Evolutionary conservation across 92 coral and sea anemone genomes (phyloP).

Genomic region (Hydrozoanthus gracilis): DNA sequence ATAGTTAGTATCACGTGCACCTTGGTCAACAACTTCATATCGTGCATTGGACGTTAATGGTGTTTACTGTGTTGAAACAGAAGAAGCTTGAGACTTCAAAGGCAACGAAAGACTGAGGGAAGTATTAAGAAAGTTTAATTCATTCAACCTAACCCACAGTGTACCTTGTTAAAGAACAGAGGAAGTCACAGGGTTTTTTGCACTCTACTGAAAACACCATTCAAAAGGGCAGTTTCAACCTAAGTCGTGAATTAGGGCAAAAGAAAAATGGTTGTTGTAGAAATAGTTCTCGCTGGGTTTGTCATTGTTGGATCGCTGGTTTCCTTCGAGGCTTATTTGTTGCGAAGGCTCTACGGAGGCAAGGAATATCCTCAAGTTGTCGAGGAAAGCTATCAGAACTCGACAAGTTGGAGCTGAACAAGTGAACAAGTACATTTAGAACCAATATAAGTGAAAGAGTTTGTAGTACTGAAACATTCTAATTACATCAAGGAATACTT

Average conservation of each 20-base stretch:
- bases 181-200: too few relatives aligned
- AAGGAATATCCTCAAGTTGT: conserved; percentile 50
- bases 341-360: conserved; percentile 56
- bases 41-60: too few relatives aligned
- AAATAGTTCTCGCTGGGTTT: conserved; percentile 70
- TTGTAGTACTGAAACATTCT: neutral
- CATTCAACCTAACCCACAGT: too few relatives aligned
- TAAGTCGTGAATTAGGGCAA: neutral
- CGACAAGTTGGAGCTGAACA: conserved; percentile 25
- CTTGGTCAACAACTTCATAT: too few relatives aligned
- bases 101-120: too few relatives aligned
- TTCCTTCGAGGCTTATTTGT: conserved; percentile 68
- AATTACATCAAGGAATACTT: neutral
- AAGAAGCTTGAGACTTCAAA: too few relatives aligned
- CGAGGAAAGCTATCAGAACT: conserved; percentile 53
- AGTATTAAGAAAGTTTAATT: too few relatives aligned
- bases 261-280: conserved; percentile 68
- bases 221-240: too few relatives aligned
- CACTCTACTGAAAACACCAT: too few relatives aligned
- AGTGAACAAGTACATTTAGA: neutral
- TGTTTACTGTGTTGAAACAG: too few relatives aligned
- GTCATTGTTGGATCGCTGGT: conserved; percentile 74
- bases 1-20: too few relatives aligned
- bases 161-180: neutral
- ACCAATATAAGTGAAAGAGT: neutral